Percentiles rank a stretch among this genome's conserved stretches.
These are phyloP conservation scores for Antheraea yamamai DNA, from an alignment of 2,888 invertebrate species.

Conservation along the genomic window DNA sequence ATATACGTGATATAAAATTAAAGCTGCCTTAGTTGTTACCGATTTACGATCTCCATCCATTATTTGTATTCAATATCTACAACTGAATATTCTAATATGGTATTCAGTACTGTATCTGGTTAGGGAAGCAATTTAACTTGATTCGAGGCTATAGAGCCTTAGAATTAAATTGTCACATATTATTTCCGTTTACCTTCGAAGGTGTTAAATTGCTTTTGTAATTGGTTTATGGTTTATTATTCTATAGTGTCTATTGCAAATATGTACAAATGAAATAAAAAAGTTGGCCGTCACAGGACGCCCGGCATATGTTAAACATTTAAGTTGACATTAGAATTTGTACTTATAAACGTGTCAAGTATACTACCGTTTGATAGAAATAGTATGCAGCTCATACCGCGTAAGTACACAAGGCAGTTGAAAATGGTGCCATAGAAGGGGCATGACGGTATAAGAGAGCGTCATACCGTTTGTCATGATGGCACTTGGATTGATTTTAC, in stretches of 20 bases:
- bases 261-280: not conserved
- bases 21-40: not conserved
- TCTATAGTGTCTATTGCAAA: not conserved
- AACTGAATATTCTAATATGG: conserved; percentile 8
- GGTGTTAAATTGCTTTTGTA: conserved; percentile 74
- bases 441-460: no score
- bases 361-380: no score
- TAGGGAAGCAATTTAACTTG: conserved; percentile 62
- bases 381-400: no score
- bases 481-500: no score
- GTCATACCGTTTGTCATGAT: no score
- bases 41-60: not conserved
- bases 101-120: conserved; percentile 4
- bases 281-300: no score
- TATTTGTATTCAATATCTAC: conserved; percentile 10
- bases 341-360: no score
- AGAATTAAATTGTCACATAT: conserved; percentile 58
- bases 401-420: no score
- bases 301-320: no score
- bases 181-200: conserved; percentile 70
- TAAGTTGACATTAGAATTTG: no score
- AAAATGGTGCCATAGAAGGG: no score
- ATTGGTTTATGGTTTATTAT: conserved; percentile 40
- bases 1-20: not conserved
- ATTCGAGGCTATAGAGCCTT: conserved; percentile 63